These are phyloP conservation scores for Dasysyrphus albostriatus DNA, from an alignment of 2,888 invertebrate species.

Conservation along the genomic window DNA sequence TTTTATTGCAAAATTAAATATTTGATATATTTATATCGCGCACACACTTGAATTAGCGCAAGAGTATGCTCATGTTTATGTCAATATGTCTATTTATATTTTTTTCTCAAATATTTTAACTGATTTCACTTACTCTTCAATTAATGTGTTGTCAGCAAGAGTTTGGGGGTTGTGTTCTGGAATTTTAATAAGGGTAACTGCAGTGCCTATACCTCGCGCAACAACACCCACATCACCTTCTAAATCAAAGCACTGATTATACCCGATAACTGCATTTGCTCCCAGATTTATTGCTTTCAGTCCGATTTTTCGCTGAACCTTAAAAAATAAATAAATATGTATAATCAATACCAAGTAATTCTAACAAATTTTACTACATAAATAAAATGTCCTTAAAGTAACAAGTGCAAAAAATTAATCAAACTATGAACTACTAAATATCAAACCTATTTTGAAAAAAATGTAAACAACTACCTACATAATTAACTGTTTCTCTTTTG, in stretches of 20 bases:
- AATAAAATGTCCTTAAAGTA: too few species aligned
- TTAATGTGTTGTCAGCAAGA: conserved; percentile 83
- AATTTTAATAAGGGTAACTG: conserved; percentile 89
- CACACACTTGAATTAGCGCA: conserved; percentile 39
- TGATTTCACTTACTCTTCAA: conserved; percentile 87
- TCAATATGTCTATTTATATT: neutral
- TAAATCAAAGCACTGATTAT: conserved; percentile 96
- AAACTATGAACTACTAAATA: too few species aligned
- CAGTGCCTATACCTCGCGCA: conserved; percentile 96
- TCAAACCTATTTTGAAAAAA: too few species aligned
- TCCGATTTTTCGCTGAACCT: conserved; percentile 96
- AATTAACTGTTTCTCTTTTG: too few species aligned
- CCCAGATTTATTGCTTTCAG: conserved; percentile 96
- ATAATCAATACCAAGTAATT: too few species aligned
- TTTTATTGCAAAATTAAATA: neutral
- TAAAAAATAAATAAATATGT: conserved; percentile 76
- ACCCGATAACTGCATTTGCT: conserved; percentile 97
- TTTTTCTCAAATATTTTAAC: neutral
- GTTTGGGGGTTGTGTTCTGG: conserved; percentile 84
- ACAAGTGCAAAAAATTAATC: too few species aligned
- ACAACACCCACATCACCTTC: conserved; percentile 99
- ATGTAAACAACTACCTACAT: too few species aligned
- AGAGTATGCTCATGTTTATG: too few species aligned
- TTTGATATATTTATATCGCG: conserved; percentile 10
- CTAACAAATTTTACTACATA: too few species aligned